Base-by-base conservation (phyloP, 2,888 invertebrate species). In the Panzeria rudis region DNA sequence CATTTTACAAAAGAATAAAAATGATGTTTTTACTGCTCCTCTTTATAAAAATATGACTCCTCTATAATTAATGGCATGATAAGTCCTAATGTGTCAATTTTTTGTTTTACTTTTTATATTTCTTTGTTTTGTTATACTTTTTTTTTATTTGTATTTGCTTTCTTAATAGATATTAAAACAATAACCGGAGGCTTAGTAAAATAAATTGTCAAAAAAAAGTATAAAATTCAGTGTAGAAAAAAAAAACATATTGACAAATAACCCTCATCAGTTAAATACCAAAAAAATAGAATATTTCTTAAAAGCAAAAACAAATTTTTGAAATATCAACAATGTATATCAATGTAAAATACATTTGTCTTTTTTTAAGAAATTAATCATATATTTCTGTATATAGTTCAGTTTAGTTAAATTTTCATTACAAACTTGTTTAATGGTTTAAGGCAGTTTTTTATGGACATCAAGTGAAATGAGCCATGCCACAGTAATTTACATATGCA, bases 21-120 rank as follows among this genome's bases (percentile, higher is more conserved):
- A 32, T 32, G 20, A 32, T n/a, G n/a, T 50, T 54, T 54, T 54
- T 38, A 17, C 8, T 23, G 9, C 0, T 38, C 6, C 15, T 32
- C 20, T 75, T 41, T 52, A 20, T 5, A 52, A 73, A 83, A 11
- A 76, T 84, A 69, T 75, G 78, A n/a, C n/a, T n/a, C 44, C 78
- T 85, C 66, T 54, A 25, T 82, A 85, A 76, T 82, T 76, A 85
- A 85, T 85, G 78, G 71, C 85, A 78, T 82, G 82, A 85, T 85
- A 82, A 79, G 71, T 71, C 85, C 59, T 85, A 82, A 85, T 82
- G 82, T 71, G 59, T 75, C 52, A 79, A 71, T 82, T 81, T 82
- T 79, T 84, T 66, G 8, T 50, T 79, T 32, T 54, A 23, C 41
- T 62, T 72, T 54, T 54, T 50, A 38, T 17, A 17, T 56, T 32